Conservation (phyloP, 2,797 vertebrate species). For the Lutra lutra region DNA sequence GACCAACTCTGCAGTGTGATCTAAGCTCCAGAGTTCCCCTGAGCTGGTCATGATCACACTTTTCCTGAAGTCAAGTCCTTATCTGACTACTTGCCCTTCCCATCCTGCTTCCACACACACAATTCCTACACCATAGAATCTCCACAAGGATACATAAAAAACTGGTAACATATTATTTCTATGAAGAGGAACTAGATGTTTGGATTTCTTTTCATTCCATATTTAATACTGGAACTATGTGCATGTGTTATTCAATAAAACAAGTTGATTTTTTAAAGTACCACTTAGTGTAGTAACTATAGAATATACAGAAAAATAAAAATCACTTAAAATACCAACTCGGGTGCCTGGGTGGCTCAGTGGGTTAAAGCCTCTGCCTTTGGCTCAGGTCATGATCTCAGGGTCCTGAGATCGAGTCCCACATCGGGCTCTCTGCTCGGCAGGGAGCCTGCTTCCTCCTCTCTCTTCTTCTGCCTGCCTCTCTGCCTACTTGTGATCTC, state of each 20-base stretch:
- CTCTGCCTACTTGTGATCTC: too few species aligned
- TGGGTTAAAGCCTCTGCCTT: too few species aligned
- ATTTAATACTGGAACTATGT: background rate
- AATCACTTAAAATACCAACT: background rate
- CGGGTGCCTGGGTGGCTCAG: too few species aligned
- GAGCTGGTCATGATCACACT: background rate
- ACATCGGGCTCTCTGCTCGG: too few species aligned
- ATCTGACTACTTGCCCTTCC: background rate
- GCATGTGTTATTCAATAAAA: constrained; percentile 26
- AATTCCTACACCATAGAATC: background rate
- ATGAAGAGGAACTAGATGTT: background rate
- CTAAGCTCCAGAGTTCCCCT: background rate
- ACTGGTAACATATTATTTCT: constrained; percentile 16
- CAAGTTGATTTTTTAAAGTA: background rate
- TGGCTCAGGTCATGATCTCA: too few species aligned
- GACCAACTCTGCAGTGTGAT: background rate
- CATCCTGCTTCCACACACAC: background rate
- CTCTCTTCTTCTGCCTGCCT: too few species aligned
- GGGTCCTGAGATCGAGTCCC: too few species aligned
- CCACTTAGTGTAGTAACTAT: background rate
- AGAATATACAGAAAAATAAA: constrained; percentile 45
- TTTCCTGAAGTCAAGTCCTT: background rate
- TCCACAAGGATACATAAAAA: constrained; percentile 10
- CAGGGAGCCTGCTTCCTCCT: too few species aligned
- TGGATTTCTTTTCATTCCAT: constrained; percentile 20